Evolutionary conservation across 2,797 vertebrate genomes (phyloP).

Genomic region (Enteromius argenteus): DNA sequence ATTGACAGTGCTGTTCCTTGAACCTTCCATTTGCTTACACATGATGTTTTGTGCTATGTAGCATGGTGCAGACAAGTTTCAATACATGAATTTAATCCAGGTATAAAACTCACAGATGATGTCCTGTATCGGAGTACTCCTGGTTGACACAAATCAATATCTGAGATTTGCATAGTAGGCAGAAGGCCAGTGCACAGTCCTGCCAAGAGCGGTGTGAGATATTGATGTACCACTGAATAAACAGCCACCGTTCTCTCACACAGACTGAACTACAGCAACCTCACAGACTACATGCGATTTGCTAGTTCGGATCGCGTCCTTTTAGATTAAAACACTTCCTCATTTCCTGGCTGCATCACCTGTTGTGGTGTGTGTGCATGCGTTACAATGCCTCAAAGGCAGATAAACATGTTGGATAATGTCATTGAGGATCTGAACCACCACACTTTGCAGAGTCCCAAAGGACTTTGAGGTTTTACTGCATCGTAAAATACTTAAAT

Average conservation of each 20-base stretch:
- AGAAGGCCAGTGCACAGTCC: conserved; percentile 26
- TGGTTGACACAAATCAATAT: conserved; percentile 41
- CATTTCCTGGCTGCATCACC: conserved; percentile 12
- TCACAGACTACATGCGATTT: conserved; percentile 15
- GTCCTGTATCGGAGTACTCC: conserved; percentile 23
- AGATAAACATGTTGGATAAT: conserved; percentile 37
- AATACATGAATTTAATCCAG: conserved; percentile 37
- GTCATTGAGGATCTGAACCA: conserved; percentile 41
- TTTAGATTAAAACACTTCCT: conserved; percentile 19
- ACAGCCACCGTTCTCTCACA: conserved; percentile 27
- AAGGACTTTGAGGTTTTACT: conserved; percentile 25
- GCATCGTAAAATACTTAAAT: conserved; percentile 39
- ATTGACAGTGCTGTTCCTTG: neutral
- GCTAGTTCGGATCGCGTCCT: conserved; percentile 12
- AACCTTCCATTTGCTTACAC: neutral
- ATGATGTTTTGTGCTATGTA: neutral
- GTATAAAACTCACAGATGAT: conserved; percentile 21
- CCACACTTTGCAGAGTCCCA: conserved; percentile 27
- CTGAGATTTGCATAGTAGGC: conserved; percentile 48
- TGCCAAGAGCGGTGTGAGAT: conserved; percentile 46
- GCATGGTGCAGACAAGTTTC: conserved; percentile 19
- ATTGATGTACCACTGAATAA: conserved; percentile 28
- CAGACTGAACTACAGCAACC: conserved; percentile 4
- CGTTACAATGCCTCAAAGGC: conserved; percentile 20
- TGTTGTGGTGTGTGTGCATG: neutral